These are phyloP conservation scores for Xestia sexstrigata DNA, from an alignment of 2,888 invertebrate species.

Conservation along the genomic window DNA sequence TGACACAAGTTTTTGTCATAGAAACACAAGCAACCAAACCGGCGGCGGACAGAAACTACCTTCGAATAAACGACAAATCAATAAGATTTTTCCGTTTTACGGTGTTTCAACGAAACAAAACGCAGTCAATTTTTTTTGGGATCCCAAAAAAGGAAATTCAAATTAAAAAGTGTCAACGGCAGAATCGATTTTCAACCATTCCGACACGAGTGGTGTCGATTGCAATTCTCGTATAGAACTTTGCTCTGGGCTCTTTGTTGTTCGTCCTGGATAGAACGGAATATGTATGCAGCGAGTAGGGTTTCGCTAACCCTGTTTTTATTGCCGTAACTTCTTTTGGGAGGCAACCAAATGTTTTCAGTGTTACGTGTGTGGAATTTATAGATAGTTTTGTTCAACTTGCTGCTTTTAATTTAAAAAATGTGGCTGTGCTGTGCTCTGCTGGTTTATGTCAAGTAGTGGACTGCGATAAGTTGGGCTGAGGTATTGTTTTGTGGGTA, in stretches of 20 bases:
- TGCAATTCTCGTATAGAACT: slow-evolving; percentile 67
- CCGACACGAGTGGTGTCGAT: slow-evolving; percentile 70
- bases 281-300: slow-evolving; percentile 60
- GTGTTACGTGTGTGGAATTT: slow-evolving; percentile 18
- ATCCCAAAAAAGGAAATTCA: slow-evolving; percentile 70
- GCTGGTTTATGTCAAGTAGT: neutral
- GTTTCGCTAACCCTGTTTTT: slow-evolving; percentile 45
- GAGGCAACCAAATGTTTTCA: slow-evolving; percentile 40
- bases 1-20: slow-evolving; percentile 19
- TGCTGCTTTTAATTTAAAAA: neutral
- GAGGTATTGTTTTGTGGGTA: no score
- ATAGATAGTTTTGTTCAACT: neutral
- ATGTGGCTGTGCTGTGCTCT: neutral
- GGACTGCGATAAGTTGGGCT: neutral
- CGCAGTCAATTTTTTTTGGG: slow-evolving; percentile 46
- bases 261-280: slow-evolving; percentile 56
- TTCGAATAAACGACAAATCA: slow-evolving; percentile 45
- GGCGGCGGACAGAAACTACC: slow-evolving; percentile 8
- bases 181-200: slow-evolving; percentile 68
- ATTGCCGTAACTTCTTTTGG: slow-evolving; percentile 47
- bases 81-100: slow-evolving; percentile 40
- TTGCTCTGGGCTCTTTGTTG: slow-evolving; percentile 65
- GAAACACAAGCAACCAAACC: neutral
- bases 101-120: slow-evolving; percentile 53
- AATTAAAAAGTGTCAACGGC: slow-evolving; percentile 80